Conservation (phyloP, 1,140 invertebrate genomes). For the Drosophila watanabei region DNA sequence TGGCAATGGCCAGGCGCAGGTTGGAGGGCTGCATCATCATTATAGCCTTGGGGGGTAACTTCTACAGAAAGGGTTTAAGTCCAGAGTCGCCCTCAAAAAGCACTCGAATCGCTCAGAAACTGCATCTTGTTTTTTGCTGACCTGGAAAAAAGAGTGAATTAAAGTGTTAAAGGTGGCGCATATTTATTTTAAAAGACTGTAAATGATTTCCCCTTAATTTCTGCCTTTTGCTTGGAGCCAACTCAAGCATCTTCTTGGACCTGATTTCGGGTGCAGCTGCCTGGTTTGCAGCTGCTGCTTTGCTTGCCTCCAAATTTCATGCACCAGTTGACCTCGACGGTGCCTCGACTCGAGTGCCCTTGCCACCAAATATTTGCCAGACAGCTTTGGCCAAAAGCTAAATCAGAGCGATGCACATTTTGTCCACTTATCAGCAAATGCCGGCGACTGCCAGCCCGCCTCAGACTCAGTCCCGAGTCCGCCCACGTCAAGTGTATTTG, state of each 20-base stretch:
- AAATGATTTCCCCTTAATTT: background rate
- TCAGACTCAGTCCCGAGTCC: background rate
- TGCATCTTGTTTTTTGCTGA: conserved; percentile 9
- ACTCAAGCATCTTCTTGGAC: conserved; percentile 25
- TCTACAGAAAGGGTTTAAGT: background rate
- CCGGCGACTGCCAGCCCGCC: conserved; percentile 28
- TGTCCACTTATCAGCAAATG: conserved; percentile 65
- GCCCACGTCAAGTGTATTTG: conserved; percentile 30
- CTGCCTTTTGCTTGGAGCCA: background rate
- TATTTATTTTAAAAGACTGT: conserved; percentile 9
- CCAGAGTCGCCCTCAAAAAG: conserved; percentile 7
- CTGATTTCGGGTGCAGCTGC: conserved; percentile 28
- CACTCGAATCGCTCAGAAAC: background rate
- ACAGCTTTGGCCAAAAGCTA: conserved; percentile 36
- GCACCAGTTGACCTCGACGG: conserved; percentile 58
- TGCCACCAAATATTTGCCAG: conserved; percentile 60
- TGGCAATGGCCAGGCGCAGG: conserved; percentile 32
- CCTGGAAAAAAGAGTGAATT: conserved; percentile 11
- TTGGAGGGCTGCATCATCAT: conserved; percentile 23
- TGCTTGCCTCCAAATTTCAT: conserved; percentile 47
- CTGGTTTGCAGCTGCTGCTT: conserved; percentile 45
- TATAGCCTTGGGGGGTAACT: background rate
- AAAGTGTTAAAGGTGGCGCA: background rate
- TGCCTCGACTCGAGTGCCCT: conserved; percentile 49
- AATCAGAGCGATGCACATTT: conserved; percentile 59